Conservation (phyloP, 2,113 vertebrate species). For the Gambusia affinis region DNA sequence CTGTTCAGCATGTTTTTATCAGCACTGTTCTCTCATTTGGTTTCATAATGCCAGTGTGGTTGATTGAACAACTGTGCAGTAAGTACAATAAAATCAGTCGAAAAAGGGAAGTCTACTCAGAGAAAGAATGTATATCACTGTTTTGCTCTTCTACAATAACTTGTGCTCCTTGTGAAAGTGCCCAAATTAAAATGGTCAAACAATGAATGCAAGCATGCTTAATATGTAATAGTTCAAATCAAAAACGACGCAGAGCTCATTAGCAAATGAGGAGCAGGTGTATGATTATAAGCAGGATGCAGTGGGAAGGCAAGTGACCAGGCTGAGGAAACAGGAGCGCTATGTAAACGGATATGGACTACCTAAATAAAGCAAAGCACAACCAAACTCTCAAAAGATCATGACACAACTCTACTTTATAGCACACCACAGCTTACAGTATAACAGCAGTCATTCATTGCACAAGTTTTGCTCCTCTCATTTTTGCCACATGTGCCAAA, state of each 20-base stretch:
- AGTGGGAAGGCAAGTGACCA: too few relatives aligned
- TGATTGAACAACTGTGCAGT: neutral
- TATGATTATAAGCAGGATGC: too few relatives aligned
- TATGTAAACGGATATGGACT: too few relatives aligned
- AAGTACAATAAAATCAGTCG: neutral
- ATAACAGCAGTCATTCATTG: neutral
- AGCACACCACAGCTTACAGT: too few relatives aligned
- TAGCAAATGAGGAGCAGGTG: too few relatives aligned
- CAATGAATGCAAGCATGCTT: neutral
- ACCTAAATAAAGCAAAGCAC: too few relatives aligned
- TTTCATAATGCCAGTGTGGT: neutral
- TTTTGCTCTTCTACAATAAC: neutral
- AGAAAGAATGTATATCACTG: neutral
- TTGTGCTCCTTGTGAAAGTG: neutral
- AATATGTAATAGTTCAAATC: neutral
- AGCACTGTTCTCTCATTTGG: neutral
- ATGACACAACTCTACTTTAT: too few relatives aligned
- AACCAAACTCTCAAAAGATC: too few relatives aligned
- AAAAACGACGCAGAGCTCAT: too few relatives aligned
- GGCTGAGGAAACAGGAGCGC: too few relatives aligned
- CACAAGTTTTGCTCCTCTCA: constrained; percentile 54
- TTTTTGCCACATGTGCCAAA: constrained; percentile 46
- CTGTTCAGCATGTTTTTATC: neutral
- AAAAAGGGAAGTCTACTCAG: neutral
- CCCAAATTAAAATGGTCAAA: neutral